phyloP scores from a whole-genome alignment of 2,113 vertebrate species.

The Tricholaema leucomelas region DNA sequence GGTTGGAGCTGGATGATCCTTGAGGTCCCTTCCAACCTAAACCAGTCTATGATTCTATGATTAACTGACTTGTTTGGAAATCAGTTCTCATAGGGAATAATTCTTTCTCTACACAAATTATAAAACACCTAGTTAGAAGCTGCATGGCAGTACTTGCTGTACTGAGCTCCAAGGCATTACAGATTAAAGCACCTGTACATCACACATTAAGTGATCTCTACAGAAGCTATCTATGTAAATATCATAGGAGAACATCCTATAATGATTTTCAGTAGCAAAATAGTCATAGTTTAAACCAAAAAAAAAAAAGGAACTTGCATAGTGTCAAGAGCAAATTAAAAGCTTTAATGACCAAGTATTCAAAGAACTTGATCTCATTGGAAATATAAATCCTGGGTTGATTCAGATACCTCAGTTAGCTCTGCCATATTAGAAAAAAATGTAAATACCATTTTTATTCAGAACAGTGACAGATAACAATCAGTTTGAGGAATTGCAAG shows the following conservation, averaged over 20 bases:
- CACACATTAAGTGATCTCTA: background rate
- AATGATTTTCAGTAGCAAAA: background rate
- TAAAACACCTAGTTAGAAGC: background rate
- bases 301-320: background rate
- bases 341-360: background rate
- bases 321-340: background rate
- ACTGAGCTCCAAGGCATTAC: background rate
- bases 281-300: background rate
- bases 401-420: background rate
- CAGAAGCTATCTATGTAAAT: background rate
- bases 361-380: background rate
- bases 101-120: background rate
- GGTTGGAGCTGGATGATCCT: no score
- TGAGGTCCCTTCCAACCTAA: no score
- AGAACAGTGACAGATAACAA: background rate
- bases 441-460: background rate
- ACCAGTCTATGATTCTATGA: no score
- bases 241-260: no score
- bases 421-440: background rate
- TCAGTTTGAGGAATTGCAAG: background rate
- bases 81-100: background rate
- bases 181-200: background rate
- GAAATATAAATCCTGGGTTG: background rate
- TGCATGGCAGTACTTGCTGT: background rate
- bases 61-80: background rate